Conservation (phyloP, 1,140 invertebrate species). For the Colletes latitarsis region DNA sequence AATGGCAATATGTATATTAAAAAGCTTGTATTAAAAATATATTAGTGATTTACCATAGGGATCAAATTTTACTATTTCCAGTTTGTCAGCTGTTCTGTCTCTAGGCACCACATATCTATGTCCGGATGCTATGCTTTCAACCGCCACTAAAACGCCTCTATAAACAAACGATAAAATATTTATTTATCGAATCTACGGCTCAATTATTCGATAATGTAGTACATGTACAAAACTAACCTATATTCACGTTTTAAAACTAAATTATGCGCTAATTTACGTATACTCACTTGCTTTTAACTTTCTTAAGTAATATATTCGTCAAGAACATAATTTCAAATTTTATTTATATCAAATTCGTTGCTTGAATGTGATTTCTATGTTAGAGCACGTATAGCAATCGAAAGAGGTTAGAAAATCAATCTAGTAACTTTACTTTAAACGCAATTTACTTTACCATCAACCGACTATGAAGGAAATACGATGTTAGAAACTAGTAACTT, state of each 20-base stretch:
- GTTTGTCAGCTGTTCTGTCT: constrained; percentile 88
- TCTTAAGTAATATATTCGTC: constrained; percentile 66
- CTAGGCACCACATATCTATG: constrained; percentile 85
- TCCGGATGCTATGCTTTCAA: constrained; percentile 89
- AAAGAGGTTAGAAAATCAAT: neutral
- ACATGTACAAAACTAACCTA: constrained; percentile 32
- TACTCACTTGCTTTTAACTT: constrained; percentile 70
- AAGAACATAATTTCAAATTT: constrained; percentile 59
- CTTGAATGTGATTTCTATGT: neutral
- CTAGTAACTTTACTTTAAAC: too few relatives aligned
- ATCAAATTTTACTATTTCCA: constrained; percentile 88
- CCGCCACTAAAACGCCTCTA: constrained; percentile 87
- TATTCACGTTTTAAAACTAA: neutral
- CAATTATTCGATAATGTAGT: neutral
- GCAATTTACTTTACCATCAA: neutral
- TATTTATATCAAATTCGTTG: neutral
- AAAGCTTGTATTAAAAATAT: neutral
- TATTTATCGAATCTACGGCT: neutral
- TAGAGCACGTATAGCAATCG: neutral
- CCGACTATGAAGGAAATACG: neutral
- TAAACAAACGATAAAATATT: constrained; percentile 62
- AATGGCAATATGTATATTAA: too few relatives aligned
- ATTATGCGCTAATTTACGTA: neutral
- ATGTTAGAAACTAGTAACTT: neutral
- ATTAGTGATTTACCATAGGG: constrained; percentile 86